Conservation (phyloP, 2,113 vertebrate species). For the Chionodraco myersi region DNA sequence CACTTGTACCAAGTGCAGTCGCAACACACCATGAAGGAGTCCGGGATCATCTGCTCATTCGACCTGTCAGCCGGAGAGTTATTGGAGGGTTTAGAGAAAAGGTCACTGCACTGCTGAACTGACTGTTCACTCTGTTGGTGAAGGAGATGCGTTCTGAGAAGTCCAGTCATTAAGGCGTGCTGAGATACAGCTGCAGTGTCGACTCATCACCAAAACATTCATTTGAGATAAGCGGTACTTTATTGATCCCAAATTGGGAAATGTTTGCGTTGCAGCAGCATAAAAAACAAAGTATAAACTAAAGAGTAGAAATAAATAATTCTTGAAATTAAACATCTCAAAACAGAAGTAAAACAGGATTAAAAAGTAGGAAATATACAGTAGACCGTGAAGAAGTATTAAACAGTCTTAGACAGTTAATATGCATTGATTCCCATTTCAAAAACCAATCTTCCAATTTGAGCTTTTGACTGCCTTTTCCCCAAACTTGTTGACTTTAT, state of each 20-base stretch:
- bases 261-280: too few relatives aligned
- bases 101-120: slow-evolving; percentile 68
- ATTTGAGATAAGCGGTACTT: neutral
- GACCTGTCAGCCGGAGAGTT: slow-evolving; percentile 69
- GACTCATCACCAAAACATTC: neutral
- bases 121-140: slow-evolving; percentile 48
- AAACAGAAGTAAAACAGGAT: too few relatives aligned
- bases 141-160: slow-evolving; percentile 22
- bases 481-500: slow-evolving; percentile 2
- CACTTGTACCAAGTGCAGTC: slow-evolving; percentile 71
- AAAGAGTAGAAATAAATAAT: too few relatives aligned
- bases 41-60: slow-evolving; percentile 59
- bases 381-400: too few relatives aligned
- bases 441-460: neutral
- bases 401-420: neutral
- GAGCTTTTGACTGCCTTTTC: neutral
- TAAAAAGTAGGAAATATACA: too few relatives aligned
- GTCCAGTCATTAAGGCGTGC: slow-evolving; percentile 2
- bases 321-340: too few relatives aligned
- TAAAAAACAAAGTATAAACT: too few relatives aligned
- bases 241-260: too few relatives aligned
- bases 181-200: neutral
- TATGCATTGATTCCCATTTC: slow-evolving; percentile 1
- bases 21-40: slow-evolving; percentile 68
- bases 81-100: slow-evolving; percentile 69